A percentile compares a stretch with the other conserved stretches of the same genome.
Evolutionary conservation across 1,140 invertebrate species (phyloP).

Genomic region (Pteromalus puparum): DNA sequence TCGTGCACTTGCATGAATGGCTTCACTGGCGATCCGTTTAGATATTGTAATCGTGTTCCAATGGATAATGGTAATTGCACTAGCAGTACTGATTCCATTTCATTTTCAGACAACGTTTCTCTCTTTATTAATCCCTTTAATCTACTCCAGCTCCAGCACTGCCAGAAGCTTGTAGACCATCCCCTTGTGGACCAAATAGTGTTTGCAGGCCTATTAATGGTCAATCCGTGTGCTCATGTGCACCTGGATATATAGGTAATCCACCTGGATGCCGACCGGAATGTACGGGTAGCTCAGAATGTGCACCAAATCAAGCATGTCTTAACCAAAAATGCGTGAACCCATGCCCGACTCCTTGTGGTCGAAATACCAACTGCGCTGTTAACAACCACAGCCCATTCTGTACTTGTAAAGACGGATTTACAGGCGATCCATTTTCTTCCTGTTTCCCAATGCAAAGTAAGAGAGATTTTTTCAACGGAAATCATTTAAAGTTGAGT

Average conservation of each 20-base stretch:
- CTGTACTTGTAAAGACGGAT: conserved; percentile 77
- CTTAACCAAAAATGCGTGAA: conserved; percentile 80
- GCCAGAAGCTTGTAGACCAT: conserved; percentile 69
- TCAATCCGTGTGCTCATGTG: conserved; percentile 75
- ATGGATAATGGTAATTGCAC: not conserved
- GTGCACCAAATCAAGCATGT: conserved; percentile 78
- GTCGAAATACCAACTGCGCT: conserved; percentile 79
- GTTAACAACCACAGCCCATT: conserved; percentile 81
- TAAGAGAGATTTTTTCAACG: not conserved
- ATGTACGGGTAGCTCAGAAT: conserved; percentile 79
- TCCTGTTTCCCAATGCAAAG: conserved; percentile 62
- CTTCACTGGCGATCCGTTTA: conserved; percentile 76
- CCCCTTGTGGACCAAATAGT: conserved; percentile 73
- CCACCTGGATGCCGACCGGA: conserved; percentile 81
- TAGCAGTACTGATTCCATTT: conserved; percentile 62
- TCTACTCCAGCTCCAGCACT: conserved; percentile 42
- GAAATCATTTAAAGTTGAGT: not conserved
- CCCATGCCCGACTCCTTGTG: conserved; percentile 83
- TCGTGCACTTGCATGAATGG: conserved; percentile 74
- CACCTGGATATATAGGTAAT: conserved; percentile 80
- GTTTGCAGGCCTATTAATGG: conserved; percentile 62
- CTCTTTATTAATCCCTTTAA: not conserved
- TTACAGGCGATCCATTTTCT: conserved; percentile 77
- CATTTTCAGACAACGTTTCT: conserved; percentile 55
- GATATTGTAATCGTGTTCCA: conserved; percentile 30